Evolutionary conservation across 2,113 vertebrate species (phyloP).

Genomic region (Willisornis vidua): DNA sequence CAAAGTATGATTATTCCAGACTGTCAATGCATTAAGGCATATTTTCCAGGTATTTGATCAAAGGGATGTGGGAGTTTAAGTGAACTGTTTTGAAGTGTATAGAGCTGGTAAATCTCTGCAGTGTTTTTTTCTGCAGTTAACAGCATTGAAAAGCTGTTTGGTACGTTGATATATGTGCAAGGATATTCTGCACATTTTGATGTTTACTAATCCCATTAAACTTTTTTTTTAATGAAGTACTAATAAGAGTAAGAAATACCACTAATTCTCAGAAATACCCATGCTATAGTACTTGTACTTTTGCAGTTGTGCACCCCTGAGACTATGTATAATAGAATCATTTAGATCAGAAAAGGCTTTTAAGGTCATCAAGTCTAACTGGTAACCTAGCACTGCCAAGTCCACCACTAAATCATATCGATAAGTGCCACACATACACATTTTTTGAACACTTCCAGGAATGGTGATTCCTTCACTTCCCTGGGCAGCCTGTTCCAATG

Average conservation of each 20-base stretch:
- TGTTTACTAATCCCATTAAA: constrained; percentile 38
- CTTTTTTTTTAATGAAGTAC: constrained; percentile 46
- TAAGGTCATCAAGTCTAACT: background rate
- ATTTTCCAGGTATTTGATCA: constrained; percentile 68
- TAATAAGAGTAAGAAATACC: constrained; percentile 29
- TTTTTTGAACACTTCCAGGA: background rate
- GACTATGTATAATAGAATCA: background rate
- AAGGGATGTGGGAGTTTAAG: constrained; percentile 47
- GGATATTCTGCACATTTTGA: constrained; percentile 57
- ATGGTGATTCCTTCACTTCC: background rate
- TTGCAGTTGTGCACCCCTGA: background rate
- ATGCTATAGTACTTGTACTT: background rate
- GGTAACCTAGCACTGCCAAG: background rate
- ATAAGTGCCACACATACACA: background rate
- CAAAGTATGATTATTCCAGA: constrained; percentile 40
- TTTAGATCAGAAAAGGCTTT: background rate
- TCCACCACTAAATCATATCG: background rate
- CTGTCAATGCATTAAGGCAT: constrained; percentile 43
- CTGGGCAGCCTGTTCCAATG: background rate
- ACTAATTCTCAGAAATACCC: background rate
- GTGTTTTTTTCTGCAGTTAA: constrained; percentile 28
- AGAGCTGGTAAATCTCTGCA: constrained; percentile 32
- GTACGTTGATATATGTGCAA: constrained; percentile 38
- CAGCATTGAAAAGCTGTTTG: constrained; percentile 4
- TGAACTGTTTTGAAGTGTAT: constrained; percentile 50